Conservation (phyloP, 2,888 invertebrate species). For the Erebia epiphron region DNA sequence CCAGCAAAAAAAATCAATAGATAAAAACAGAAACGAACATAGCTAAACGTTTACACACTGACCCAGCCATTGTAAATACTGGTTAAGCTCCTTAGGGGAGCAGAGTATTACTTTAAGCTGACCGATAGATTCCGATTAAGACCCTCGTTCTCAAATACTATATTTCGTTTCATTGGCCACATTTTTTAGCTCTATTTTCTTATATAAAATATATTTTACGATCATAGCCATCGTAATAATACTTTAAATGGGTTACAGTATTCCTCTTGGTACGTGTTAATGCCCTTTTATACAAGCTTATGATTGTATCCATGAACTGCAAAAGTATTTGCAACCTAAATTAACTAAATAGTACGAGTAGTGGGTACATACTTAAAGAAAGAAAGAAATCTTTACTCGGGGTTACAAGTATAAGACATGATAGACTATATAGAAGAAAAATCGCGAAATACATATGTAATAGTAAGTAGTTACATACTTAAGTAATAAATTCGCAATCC, state of each 20-base stretch:
- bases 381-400: no score
- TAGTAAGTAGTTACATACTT: no score
- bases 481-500: no score
- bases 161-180: constrained; percentile 9
- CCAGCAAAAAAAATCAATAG: constrained; percentile 2
- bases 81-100: constrained; percentile 29
- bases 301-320: background rate
- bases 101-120: constrained; percentile 22
- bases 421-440: no score
- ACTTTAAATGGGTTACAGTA: no score
- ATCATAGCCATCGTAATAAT: background rate
- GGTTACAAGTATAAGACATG: no score
- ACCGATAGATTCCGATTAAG: constrained; percentile 21
- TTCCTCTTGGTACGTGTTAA: background rate
- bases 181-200: background rate
- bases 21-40: constrained; percentile 20
- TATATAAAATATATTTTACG: background rate
- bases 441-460: no score
- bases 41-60: constrained; percentile 20
- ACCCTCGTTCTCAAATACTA: constrained; percentile 16
- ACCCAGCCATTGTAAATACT: constrained; percentile 30
- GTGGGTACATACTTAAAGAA: no score
- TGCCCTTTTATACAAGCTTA: background rate
- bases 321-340: background rate
- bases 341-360: no score